phyloP scores from a whole-genome alignment of 1,140 invertebrate species.

The Ladona fulva region DNA sequence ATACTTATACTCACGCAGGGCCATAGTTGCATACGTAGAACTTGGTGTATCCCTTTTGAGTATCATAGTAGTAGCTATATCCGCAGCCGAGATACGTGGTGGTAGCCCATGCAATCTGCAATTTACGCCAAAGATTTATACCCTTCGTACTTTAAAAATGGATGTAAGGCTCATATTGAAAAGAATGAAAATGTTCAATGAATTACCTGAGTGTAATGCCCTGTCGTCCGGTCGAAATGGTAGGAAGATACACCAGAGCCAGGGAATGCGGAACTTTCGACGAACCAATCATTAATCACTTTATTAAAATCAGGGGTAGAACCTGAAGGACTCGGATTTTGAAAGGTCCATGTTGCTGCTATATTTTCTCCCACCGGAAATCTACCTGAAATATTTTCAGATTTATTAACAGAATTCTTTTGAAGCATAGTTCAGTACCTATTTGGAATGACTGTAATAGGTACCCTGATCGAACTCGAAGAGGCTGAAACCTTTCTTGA shows the following conservation, averaged over 20 bases:
- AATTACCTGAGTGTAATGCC: slow-evolving; percentile 76
- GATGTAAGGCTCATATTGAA: background rate
- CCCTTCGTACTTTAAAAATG: background rate
- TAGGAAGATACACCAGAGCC: slow-evolving; percentile 39
- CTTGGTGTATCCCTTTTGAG: slow-evolving; percentile 59
- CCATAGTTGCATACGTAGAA: slow-evolving; percentile 82
- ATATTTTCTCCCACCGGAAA: slow-evolving; percentile 77
- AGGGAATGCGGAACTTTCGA: slow-evolving; percentile 63
- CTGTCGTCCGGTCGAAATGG: slow-evolving; percentile 52
- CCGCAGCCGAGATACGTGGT: slow-evolving; percentile 71
- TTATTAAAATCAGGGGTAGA: slow-evolving; percentile 60
- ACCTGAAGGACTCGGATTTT: slow-evolving; percentile 43
- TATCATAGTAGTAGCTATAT: slow-evolving; percentile 67
- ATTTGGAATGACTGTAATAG: too few relatives aligned
- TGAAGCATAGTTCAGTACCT: too few relatives aligned
- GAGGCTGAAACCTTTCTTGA: too few relatives aligned
- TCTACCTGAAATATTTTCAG: slow-evolving; percentile 39
- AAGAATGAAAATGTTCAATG: background rate
- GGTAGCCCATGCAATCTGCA: slow-evolving; percentile 68
- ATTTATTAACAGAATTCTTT: too few relatives aligned
- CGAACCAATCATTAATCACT: slow-evolving; percentile 69
- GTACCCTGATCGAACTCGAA: too few relatives aligned
- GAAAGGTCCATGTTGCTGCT: slow-evolving; percentile 65
- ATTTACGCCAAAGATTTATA: slow-evolving; percentile 25
- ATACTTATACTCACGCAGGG: slow-evolving; percentile 49